Evolutionary conservation across 1,140 invertebrate species (phyloP).

Genomic region (Telenomus remus): DNA sequence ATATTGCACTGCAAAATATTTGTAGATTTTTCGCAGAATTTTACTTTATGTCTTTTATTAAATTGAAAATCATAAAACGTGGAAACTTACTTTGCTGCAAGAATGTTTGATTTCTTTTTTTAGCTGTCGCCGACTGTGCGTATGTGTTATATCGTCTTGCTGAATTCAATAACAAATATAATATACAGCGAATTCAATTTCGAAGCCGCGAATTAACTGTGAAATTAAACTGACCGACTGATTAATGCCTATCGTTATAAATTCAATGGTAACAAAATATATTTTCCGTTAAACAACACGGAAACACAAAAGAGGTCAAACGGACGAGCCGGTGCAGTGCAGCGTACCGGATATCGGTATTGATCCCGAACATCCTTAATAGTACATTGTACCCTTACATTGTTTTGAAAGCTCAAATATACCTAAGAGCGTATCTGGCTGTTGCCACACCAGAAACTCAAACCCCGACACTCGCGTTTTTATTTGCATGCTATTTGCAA

Average conservation of each 20-base stretch:
- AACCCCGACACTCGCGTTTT: neutral
- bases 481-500: too few relatives aligned
- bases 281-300: slow-evolving; percentile 4
- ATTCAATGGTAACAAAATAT: slow-evolving; percentile 8
- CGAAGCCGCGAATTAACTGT: neutral
- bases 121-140: too few relatives aligned
- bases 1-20: neutral
- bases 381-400: slow-evolving; percentile 8
- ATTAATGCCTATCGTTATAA: slow-evolving; percentile 6
- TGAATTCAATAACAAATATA: too few relatives aligned
- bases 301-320: slow-evolving; percentile 11
- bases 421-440: slow-evolving; percentile 7
- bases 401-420: slow-evolving; percentile 19
- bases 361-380: slow-evolving; percentile 17
- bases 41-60: slow-evolving; percentile 27
- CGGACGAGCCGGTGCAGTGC: neutral
- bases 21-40: slow-evolving; percentile 17
- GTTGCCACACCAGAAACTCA: neutral
- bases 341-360: slow-evolving; percentile 16
- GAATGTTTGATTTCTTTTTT: slow-evolving; percentile 11
- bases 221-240: neutral
- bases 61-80: slow-evolving; percentile 36
- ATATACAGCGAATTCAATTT: too few relatives aligned
- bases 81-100: slow-evolving; percentile 23
- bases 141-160: too few relatives aligned